A percentile compares a stretch with the other conserved stretches of the same genome.
Conservation (phyloP, 2,888 invertebrate genomes). For the Eupsilia transversa region DNA sequence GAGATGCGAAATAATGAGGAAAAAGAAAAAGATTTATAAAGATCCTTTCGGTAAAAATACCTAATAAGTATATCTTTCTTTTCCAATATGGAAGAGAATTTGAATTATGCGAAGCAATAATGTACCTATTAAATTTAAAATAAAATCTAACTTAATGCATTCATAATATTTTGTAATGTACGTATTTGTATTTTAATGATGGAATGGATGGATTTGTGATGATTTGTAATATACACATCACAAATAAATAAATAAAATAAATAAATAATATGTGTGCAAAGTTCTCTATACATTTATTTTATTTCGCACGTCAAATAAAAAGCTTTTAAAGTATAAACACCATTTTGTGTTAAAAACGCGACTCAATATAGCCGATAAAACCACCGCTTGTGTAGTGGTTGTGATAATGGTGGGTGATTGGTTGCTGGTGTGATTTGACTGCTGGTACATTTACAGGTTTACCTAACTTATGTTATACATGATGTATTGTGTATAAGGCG, state of each 20-base stretch:
- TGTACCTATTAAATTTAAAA: slow-evolving; percentile 14
- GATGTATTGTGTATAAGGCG: neutral
- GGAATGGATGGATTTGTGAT: too few species aligned
- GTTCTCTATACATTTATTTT: neutral
- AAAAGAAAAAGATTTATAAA: neutral
- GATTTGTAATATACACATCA: too few species aligned
- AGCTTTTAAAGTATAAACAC: slow-evolving; percentile 39
- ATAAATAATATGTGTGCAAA: too few species aligned
- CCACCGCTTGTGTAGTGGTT: neutral
- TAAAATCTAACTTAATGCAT: neutral
- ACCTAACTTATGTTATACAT: neutral
- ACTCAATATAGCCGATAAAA: neutral
- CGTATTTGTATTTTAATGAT: too few species aligned
- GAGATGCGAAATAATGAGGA: slow-evolving; percentile 31
- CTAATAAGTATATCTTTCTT: too few species aligned
- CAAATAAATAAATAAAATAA: too few species aligned
- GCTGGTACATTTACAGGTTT: neutral
- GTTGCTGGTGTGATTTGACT: neutral
- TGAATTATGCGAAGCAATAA: neutral
- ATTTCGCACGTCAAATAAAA: slow-evolving; percentile 27
- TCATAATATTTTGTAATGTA: too few species aligned
- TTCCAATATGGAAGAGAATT: neutral
- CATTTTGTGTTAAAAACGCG: slow-evolving; percentile 29
- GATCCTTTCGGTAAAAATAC: neutral
- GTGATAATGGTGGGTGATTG: slow-evolving; percentile 5